Conservation (phyloP, 2,113 vertebrate genomes). For the Bos taurus region ARS-UCD2.0 NC_037347.1:60271001-60271500, state of each 20-base stretch:
- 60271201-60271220: neutral
- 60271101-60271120: neutral
- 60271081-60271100: neutral
- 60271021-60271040: rapidly evolving
- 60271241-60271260: no score
- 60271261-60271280: no score
- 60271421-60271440: neutral
- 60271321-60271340: no score
- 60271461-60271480: neutral
- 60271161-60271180: neutral
- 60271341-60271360: no score
- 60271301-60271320: no score
- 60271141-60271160: neutral
- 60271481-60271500: neutral
- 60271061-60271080: neutral
- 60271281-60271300: no score
- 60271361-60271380: no score
- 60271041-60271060: neutral
- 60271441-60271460: neutral
- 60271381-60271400: no score
- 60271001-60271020: neutral
- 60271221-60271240: neutral
- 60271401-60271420: no score
- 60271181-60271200: neutral
- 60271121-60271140: neutral